Base-by-base conservation (phyloP, 1,140 invertebrate species). In the Trichoplusia ni region DNA sequence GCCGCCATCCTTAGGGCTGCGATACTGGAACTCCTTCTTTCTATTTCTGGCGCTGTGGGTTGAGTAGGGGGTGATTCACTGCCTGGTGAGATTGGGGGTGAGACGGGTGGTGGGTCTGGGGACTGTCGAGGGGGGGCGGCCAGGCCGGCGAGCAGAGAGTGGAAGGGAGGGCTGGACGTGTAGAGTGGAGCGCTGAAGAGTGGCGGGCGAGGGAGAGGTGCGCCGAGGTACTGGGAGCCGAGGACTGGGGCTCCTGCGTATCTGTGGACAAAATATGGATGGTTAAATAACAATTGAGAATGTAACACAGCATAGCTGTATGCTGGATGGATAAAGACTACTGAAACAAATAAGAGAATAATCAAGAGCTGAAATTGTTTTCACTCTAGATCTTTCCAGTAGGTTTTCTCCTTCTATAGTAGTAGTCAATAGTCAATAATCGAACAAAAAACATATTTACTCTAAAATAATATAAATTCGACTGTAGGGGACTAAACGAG, bases 1-100 rank as follows among this genome's bases (percentile, higher is more conserved):
- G 98, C 98, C 70, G 98, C 97, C 23, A 98, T 92, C 53, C 98
- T 90, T 2, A 99, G 91, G 0, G 97, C 95, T 0, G 97, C 97
- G 56, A 99, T 98, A 72, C 97, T 98, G 16, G 95, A 97, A 71
- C 95, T 96, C 64, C 97, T 91, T 62, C 97, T 92, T 86, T 98
- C 97, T 60, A 93, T 76, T 94, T 95, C 44, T 90, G 93, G 54
- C 81, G 86, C 33, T 75, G 77, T 4, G 66, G 79, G 49, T 62
- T 86, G 82, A 3, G 88, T 83, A 63, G 64, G 91, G 46, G 73
- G 91, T 42, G 89, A 91, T 13, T 89, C 84, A 49, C 82, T 85
- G 2, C 84, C 85, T 0, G 90, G 85, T 4, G 90, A 89, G 63
- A 91, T 89, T 1, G 93, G 91, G 0, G 93, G 91, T 1, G 93